Conservation (phyloP, 2,797 vertebrate species). For the Microtus obscurus region DNA sequence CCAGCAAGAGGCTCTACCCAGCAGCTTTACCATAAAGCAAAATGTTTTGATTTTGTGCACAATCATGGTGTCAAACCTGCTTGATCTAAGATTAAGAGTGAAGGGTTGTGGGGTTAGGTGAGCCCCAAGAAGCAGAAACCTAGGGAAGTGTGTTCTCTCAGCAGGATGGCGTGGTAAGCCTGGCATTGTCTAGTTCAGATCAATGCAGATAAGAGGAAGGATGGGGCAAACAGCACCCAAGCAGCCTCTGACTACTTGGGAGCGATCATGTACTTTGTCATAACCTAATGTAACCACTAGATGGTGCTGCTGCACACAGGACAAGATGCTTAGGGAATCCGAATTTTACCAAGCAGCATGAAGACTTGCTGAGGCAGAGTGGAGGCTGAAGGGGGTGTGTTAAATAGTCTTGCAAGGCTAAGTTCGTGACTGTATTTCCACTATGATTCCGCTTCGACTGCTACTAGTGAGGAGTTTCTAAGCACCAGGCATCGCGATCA, state of each 20-base stretch:
- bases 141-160: background rate
- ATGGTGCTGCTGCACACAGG: conserved; percentile 61
- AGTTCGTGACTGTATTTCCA: too few relatives aligned
- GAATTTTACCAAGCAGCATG: background rate
- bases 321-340: background rate
- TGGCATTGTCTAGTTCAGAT: background rate
- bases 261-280: accelerated
- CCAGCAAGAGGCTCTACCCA: too few relatives aligned
- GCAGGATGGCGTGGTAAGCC: background rate
- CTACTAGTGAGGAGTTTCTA: background rate
- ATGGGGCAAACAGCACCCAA: background rate
- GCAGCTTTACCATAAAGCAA: background rate
- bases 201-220: background rate
- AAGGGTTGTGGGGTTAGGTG: background rate
- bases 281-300: conserved; percentile 54
- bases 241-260: background rate
- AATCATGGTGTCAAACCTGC: background rate
- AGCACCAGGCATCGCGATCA: background rate
- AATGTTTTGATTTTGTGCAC: background rate
- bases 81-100: background rate
- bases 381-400: background rate
- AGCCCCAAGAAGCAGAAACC: background rate
- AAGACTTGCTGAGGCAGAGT: background rate
- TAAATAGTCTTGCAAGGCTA: background rate
- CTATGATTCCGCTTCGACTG: background rate